Conservation (phyloP, 2,113 vertebrate genomes). For the Odocoileus virginianus region DNA sequence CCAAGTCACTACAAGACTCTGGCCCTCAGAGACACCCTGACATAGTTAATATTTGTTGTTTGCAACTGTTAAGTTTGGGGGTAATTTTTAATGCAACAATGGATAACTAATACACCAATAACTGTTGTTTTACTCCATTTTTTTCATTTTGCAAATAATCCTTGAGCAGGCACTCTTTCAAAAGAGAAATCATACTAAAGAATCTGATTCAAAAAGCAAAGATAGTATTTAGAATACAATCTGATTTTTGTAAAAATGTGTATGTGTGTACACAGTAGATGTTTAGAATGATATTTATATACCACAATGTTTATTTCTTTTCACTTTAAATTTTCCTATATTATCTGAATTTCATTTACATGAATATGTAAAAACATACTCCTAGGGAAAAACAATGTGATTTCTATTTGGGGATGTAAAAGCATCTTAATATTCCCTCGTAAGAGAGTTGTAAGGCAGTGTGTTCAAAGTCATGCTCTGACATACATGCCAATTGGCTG, state of each 20-base stretch:
- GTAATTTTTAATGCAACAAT: background rate
- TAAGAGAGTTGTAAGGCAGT: background rate
- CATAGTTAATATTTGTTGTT: background rate
- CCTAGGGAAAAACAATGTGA: background rate
- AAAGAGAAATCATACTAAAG: background rate
- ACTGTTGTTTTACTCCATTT: background rate
- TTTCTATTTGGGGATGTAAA: background rate
- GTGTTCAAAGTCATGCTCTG: background rate
- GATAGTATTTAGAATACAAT: background rate
- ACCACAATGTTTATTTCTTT: background rate
- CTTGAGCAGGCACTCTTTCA: background rate
- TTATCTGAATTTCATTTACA: background rate
- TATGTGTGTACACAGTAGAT: background rate
- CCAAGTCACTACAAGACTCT: background rate
- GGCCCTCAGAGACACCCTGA: background rate
- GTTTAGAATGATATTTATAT: background rate
- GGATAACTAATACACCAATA: background rate
- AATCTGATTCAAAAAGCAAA: background rate
- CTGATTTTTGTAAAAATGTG: background rate
- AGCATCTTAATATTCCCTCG: background rate
- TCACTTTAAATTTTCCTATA: background rate
- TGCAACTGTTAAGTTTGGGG: background rate
- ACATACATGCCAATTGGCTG: accelerated
- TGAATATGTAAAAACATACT: background rate
- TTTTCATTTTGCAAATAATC: background rate